Percentiles rank a stretch among this genome's conserved stretches.
Evolutionary conservation across 2,797 vertebrate genomes (phyloP).

Genomic region (Thaleichthys pacificus): DNA sequence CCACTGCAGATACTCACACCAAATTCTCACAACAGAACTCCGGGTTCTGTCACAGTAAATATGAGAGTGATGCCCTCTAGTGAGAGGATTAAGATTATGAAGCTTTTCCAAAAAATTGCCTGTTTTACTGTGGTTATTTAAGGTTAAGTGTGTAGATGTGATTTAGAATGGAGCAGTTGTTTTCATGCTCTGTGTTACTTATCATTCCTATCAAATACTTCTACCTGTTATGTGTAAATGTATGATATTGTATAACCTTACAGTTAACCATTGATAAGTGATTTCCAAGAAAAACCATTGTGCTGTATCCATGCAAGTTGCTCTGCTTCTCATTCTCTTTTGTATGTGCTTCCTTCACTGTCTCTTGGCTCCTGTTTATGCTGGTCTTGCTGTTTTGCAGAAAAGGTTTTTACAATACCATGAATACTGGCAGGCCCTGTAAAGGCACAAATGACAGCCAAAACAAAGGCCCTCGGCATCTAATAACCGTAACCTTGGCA

Average conservation of each 20-base stretch:
- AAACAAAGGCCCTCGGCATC: background rate
- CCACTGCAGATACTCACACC: too few species aligned
- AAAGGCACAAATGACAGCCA: background rate
- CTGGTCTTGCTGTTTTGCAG: background rate
- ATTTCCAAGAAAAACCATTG: too few species aligned
- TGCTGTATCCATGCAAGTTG: background rate
- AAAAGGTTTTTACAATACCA: background rate
- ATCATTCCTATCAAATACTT: background rate
- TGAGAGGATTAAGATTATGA: too few species aligned
- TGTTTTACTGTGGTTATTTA: too few species aligned
- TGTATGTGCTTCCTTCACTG: background rate
- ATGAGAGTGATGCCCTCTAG: too few species aligned
- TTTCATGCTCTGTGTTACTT: background rate
- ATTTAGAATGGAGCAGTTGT: background rate
- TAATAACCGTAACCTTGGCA: slow-evolving; percentile 12
- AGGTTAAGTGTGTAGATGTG: too few species aligned
- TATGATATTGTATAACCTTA: too few species aligned
- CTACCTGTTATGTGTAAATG: too few species aligned
- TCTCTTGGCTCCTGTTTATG: background rate
- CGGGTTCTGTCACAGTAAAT: too few species aligned
- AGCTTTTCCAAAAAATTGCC: too few species aligned
- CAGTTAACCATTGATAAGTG: too few species aligned
- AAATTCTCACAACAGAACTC: too few species aligned
- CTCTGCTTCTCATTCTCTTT: background rate
- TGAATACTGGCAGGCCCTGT: background rate